Percentiles rank a stretch among this genome's conserved stretches.
These are phyloP conservation scores for Shargacucullia verbasci DNA, from an alignment of 2,888 invertebrate species.

Conservation along the genomic window DNA sequence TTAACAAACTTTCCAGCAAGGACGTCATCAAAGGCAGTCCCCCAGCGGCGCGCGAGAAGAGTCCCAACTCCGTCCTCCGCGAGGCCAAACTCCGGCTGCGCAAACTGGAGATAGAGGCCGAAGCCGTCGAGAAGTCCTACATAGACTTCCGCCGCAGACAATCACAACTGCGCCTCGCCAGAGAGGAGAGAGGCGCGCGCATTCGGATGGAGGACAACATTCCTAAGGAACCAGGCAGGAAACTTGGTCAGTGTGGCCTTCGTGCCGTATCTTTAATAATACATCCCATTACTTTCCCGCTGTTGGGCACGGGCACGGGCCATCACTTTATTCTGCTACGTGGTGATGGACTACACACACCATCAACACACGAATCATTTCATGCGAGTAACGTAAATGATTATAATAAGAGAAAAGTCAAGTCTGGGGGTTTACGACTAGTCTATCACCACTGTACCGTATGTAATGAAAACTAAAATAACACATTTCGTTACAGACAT, in stretches of 20 bases:
- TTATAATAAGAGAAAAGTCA: too few species aligned
- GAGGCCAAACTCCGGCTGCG: constrained; percentile 86
- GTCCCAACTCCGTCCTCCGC: constrained; percentile 84
- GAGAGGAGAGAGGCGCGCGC: constrained; percentile 32
- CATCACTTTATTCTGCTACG: too few species aligned
- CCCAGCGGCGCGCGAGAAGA: constrained; percentile 62
- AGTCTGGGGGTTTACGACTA: too few species aligned
- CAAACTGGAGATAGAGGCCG: constrained; percentile 89
- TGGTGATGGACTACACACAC: too few species aligned
- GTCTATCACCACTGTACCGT: too few species aligned
- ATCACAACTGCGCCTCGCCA: constrained; percentile 47
- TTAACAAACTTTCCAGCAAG: constrained; percentile 48
- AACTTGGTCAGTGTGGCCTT: constrained; percentile 32
- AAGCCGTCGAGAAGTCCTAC: constrained; percentile 88
- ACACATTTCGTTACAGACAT: constrained; percentile 54
- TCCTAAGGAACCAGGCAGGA: constrained; percentile 10
- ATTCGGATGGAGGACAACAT: background rate
- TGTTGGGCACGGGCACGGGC: too few species aligned
- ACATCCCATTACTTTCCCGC: too few species aligned
- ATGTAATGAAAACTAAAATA: too few species aligned
- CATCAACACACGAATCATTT: too few species aligned
- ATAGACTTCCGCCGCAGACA: constrained; percentile 75
- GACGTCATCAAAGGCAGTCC: constrained; percentile 42
- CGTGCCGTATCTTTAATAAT: too few species aligned
- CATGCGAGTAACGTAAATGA: too few species aligned